phyloP scores from a whole-genome alignment of 1,140 invertebrate species.

The Archegozetes longisetosus region DNA sequence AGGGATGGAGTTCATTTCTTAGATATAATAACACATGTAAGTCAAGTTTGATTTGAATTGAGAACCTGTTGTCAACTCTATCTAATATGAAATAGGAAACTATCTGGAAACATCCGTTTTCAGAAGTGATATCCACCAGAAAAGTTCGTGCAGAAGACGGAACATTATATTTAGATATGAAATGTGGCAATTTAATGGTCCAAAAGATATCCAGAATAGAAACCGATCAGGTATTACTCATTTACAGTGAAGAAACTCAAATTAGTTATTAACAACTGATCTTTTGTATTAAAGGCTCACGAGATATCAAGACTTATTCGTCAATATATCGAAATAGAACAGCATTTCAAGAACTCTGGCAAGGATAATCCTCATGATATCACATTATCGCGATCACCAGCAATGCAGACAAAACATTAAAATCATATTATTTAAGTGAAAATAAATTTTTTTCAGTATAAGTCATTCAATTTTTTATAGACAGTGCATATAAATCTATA shows the following conservation, averaged over 20 bases:
- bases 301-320: slow-evolving; percentile 78
- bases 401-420: too few species aligned
- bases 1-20: slow-evolving; percentile 82
- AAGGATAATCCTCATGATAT: neutral
- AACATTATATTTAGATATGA: slow-evolving; percentile 85
- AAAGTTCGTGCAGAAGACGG: slow-evolving; percentile 83
- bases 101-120: slow-evolving; percentile 73
- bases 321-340: slow-evolving; percentile 71
- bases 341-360: slow-evolving; percentile 7
- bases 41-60: too few species aligned
- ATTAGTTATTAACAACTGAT: slow-evolving; percentile 9
- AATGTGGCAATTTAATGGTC: slow-evolving; percentile 87
- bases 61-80: too few species aligned
- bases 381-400: too few species aligned
- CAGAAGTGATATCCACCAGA: slow-evolving; percentile 85
- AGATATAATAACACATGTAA: slow-evolving; percentile 71
- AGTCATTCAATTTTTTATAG: too few species aligned
- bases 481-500: too few species aligned
- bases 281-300: slow-evolving; percentile 30
- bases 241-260: neutral
- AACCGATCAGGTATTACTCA: slow-evolving; percentile 64
- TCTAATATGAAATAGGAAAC: slow-evolving; percentile 54
- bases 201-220: slow-evolving; percentile 87
- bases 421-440: too few species aligned
- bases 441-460: too few species aligned